Base-by-base conservation (phyloP, 2,797 vertebrate genomes). In the Anabacerthia variegaticeps region DNA sequence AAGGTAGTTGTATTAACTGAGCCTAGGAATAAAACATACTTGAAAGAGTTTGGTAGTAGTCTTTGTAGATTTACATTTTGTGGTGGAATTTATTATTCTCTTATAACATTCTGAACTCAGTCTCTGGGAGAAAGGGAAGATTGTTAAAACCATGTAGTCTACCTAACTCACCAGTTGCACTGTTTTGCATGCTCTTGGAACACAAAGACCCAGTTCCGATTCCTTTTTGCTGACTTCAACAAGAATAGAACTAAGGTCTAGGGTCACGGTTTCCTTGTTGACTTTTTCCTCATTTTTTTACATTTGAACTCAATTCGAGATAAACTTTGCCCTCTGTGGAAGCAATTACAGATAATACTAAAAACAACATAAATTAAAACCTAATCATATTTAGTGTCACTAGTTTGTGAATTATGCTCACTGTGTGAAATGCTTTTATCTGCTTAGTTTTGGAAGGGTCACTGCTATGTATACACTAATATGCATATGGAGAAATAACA, bases 301-400 rank as follows among this genome's bases (percentile, higher is more conserved):
- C 58, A 77, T 93, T 91, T 88, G 63, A 92, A 85, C 44, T 94
- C 92, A 93, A 85, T 81, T 95, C 9, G 21, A 95, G 95, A 97
- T 97, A 96, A 96, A 92, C 94, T 94, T 95, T 96, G 95, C 85
- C 89, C 92, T 88, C 30, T 67, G 52, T 46, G 94, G 89, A 96
- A 95, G 77, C 56, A 93, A 96, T 86, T 96, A 86, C 44, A 92
- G 94, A 96, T 96, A 94, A 93, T 81, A 69, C 44, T 82, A 66
- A 78, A 87, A 93, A 81, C 67, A 92, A 88, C 85, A 94, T 95
- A 88, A 94, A 94, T 95, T 95, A 85, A 95, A 95, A 90, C 24
- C 32, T 79, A 56, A 88, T 86, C 41, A 36, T 81, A 90, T 87
- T 95, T 95, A 63, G 23, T 41, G 63, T 80, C 88, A 79, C 44